Percentiles rank a stretch among this genome's conserved stretches.
Conservation (phyloP, 2,113 vertebrate genomes). For the Esox niger region DNA sequence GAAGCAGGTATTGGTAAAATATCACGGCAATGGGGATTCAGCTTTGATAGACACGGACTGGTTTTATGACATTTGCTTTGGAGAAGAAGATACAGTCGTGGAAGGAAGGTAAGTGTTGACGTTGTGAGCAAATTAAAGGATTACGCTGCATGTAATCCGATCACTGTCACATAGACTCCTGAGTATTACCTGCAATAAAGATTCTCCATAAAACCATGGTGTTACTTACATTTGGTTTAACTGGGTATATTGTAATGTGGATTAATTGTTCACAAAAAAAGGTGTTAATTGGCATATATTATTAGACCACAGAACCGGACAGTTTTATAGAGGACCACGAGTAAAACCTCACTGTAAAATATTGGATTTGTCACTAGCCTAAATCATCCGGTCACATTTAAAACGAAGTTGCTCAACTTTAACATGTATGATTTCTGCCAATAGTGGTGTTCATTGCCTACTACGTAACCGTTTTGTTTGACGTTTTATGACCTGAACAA, state of each 20-base stretch:
- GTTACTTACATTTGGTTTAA: neutral
- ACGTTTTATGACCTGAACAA: no score
- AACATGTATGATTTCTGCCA: no score
- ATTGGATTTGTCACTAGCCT: no score
- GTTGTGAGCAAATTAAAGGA: constrained; percentile 41
- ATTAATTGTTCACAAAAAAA: neutral
- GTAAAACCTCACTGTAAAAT: neutral
- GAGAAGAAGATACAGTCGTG: constrained; percentile 18
- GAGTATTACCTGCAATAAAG: neutral
- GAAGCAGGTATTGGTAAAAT: neutral
- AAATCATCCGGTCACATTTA: no score
- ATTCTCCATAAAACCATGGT: neutral
- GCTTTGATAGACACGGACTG: neutral
- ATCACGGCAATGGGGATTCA: constrained; percentile 19
- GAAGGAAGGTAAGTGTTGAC: constrained; percentile 44
- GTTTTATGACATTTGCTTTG: neutral
- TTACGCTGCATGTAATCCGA: constrained; percentile 44
- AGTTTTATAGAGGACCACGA: neutral
- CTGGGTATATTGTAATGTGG: no score
- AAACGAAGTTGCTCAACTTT: no score
- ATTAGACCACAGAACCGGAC: neutral
- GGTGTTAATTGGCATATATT: neutral
- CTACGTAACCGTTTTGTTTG: no score
- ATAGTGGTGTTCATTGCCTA: no score
- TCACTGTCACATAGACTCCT: constrained; percentile 16